Conservation (phyloP, 2,888 invertebrate genomes). For the Syritta pipiens region DNA sequence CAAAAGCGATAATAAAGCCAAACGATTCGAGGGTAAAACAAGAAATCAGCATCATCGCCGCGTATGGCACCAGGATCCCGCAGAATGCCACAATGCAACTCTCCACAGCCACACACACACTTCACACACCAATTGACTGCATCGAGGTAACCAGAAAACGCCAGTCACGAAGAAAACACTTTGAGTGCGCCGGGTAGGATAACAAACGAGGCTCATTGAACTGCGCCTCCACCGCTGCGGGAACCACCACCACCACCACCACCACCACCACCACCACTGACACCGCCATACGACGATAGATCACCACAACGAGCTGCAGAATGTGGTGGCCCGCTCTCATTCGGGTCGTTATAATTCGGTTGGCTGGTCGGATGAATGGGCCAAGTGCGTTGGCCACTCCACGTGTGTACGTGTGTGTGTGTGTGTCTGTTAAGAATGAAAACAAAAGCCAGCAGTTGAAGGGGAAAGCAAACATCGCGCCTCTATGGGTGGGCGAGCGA, state of each 20-base stretch:
- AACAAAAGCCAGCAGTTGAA: conserved; percentile 65
- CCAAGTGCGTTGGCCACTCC: conserved; percentile 52
- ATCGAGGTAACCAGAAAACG: conserved; percentile 48
- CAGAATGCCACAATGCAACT: conserved; percentile 1
- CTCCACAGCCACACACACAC: conserved; percentile 47
- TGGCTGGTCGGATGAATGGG: conserved; percentile 43
- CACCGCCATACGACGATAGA: conserved; percentile 39
- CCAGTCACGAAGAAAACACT: conserved; percentile 68
- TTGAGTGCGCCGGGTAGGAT: conserved; percentile 63
- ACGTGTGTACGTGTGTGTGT: conserved; percentile 15
- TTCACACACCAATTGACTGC: conserved; percentile 63
- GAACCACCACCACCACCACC: conserved; percentile 25
- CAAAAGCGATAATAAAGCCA: conserved; percentile 68
- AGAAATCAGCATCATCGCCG: conserved; percentile 60
- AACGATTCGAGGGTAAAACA: conserved; percentile 60
- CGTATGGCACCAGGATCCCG: conserved; percentile 11
- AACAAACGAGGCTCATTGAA: conserved; percentile 69
- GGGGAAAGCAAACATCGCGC: conserved; percentile 69
- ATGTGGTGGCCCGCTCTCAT: conserved; percentile 60
- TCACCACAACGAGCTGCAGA: conserved; percentile 56
- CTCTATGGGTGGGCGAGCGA: conserved; percentile 66
- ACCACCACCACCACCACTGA: conserved; percentile 11
- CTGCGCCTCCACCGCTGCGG: conserved; percentile 52
- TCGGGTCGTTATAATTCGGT: conserved; percentile 63
- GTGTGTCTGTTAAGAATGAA: conserved; percentile 55